These are phyloP conservation scores for Ceratosolen solmsi DNA, from an alignment of 1,140 invertebrate species.

Conservation along the genomic window DNA sequence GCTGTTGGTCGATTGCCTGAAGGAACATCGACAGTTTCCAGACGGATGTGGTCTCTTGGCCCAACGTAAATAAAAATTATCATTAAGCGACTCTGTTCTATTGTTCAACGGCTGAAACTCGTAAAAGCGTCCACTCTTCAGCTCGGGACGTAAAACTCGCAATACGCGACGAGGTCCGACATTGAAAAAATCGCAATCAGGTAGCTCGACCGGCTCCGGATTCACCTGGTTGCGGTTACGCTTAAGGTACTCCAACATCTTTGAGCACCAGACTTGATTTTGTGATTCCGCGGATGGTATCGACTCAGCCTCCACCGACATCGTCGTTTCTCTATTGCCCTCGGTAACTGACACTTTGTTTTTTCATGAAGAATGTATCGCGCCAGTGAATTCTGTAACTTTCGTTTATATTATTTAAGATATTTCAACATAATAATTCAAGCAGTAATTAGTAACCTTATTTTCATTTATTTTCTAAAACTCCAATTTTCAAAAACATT, in stretches of 20 bases:
- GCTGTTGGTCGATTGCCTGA: constrained; percentile 57
- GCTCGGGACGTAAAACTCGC: constrained; percentile 61
- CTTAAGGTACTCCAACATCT: constrained; percentile 60
- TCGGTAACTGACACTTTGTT: background rate
- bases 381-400: background rate
- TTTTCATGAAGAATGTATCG: background rate
- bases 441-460: too few relatives aligned
- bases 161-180: constrained; percentile 65
- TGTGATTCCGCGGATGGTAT: background rate
- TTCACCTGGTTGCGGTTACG: constrained; percentile 55
- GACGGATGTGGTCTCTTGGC: constrained; percentile 66
- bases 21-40: constrained; percentile 69
- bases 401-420: too few relatives aligned
- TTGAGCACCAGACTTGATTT: constrained; percentile 61
- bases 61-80: constrained; percentile 70
- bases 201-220: constrained; percentile 64
- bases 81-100: constrained; percentile 65
- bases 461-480: too few relatives aligned
- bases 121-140: constrained; percentile 61
- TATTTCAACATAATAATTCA: too few relatives aligned
- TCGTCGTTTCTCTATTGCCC: background rate
- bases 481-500: too few relatives aligned
- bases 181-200: constrained; percentile 68
- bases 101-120: constrained; percentile 60
- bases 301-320: background rate